Base-by-base conservation (phyloP, 2,888 invertebrate species). In the Lycaena phlaeas region DNA sequence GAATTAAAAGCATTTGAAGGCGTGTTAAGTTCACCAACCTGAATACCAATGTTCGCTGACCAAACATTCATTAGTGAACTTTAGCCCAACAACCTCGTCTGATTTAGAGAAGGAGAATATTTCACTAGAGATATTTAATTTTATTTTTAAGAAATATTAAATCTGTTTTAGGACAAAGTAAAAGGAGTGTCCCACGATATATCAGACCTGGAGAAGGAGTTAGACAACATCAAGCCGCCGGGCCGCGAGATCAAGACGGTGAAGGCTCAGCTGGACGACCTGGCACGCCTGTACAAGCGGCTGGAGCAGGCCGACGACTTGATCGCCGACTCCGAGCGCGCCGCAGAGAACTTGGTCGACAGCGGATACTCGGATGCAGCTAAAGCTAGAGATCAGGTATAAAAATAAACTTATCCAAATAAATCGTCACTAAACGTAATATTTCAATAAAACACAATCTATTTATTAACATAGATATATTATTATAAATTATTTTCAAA, bases 221-320 rank as follows among this genome's bases (percentile, higher is more conserved):
- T 97, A 26, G 95, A 95, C 58, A 79, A 87, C 25, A 92, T 97
- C 88, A 91, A 92, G 59, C 92, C 97, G 0, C 91, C 96, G 0
- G 96, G 91, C 1, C 87, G 97, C 11, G 97, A 97, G 66, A 87
- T 96, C 30, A 93, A 94, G 64, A 89, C 90, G 0, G 92, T 98
- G 0, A 88, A 91, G 15, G 86, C 82, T 4, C 98, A 98, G 74
- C 86, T 95, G 29, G 92, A 95, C 41, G 95, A 97, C 57, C 87
- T 94, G 10, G 79, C 79, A 2, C 86, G 86, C 40, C 86, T 92
- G 68, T 87, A 91, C 54, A 87, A 86, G 48, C 90, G 90, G 48
- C 68, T 94, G 50, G 90, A 88, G 55, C 87, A 87, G 17, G 87
- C 91, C 0, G 87, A 89, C 1, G 90, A 89, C 45, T 81, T 89